Percentiles rank a stretch among this genome's conserved stretches.
phyloP scores from a whole-genome alignment of 2,888 invertebrate species.

The Mythimna loreyi region DNA sequence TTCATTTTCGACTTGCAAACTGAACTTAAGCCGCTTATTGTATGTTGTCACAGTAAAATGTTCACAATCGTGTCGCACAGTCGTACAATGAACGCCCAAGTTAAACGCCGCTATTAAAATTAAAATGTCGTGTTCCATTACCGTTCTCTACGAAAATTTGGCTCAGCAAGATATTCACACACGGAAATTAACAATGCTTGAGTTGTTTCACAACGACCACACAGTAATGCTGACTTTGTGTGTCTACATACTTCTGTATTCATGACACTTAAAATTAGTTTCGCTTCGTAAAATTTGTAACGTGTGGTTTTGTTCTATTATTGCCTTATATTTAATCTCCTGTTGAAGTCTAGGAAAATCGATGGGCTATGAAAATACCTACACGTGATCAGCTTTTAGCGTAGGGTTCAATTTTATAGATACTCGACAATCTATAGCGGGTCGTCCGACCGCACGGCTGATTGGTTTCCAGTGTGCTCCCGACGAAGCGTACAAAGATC shows the following conservation, averaged over 20 bases:
- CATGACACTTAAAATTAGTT: slow-evolving; percentile 32
- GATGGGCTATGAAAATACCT: neutral
- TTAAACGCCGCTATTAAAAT: slow-evolving; percentile 52
- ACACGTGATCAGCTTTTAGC: slow-evolving; percentile 28
- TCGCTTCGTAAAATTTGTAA: slow-evolving; percentile 20
- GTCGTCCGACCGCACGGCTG: slow-evolving; percentile 56
- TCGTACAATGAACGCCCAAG: slow-evolving; percentile 1
- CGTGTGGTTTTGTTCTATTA: slow-evolving; percentile 16
- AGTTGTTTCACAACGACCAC: slow-evolving; percentile 21
- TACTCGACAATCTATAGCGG: slow-evolving; percentile 37
- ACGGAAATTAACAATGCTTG: slow-evolving; percentile 45
- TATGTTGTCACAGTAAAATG: slow-evolving; percentile 23
- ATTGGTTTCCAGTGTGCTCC: slow-evolving; percentile 52
- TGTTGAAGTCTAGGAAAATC: neutral
- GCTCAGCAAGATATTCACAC: slow-evolving; percentile 38
- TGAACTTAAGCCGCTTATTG: slow-evolving; percentile 25
- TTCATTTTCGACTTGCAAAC: slow-evolving; percentile 4
- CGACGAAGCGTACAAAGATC: slow-evolving; percentile 48
- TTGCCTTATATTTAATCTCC: slow-evolving; percentile 4
- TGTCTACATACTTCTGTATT: slow-evolving; percentile 23
- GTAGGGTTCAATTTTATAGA: slow-evolving; percentile 45
- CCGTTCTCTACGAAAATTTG: slow-evolving; percentile 31
- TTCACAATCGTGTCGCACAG: neutral
- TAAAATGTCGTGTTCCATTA: slow-evolving; percentile 50
- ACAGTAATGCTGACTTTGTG: slow-evolving; percentile 7